Evolutionary conservation across 2,888 invertebrate species (phyloP).

Genomic region (Microctonus brassicae): DNA sequence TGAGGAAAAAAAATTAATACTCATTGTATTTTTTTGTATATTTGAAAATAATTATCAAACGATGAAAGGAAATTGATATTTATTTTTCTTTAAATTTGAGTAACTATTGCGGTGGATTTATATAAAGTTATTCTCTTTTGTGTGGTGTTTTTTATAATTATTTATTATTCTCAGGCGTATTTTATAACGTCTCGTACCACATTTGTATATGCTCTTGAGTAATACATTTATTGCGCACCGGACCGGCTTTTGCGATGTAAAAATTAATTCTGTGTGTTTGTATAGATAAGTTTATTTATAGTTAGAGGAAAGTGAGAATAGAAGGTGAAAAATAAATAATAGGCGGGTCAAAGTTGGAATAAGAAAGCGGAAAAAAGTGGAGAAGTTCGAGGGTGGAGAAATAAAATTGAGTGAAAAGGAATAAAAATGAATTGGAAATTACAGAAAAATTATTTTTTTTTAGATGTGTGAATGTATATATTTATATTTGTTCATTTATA

Average conservation of each 20-base stretch:
- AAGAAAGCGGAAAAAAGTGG: background rate
- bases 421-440: no score
- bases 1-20: background rate
- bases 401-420: background rate
- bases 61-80: background rate
- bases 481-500: no score
- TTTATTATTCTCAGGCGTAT: background rate
- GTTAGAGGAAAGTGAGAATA: background rate
- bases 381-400: background rate
- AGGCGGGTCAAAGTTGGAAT: background rate
- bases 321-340: constrained; percentile 10
- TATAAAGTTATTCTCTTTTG: background rate
- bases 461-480: no score
- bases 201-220: background rate
- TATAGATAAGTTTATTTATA: background rate
- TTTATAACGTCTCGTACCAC: background rate
- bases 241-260: background rate
- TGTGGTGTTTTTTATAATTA: background rate
- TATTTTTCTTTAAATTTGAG: background rate
- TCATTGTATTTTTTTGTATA: background rate
- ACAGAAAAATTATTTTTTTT: no score
- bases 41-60: background rate
- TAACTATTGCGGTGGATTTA: background rate
- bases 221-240: background rate
- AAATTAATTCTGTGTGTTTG: background rate